Evolutionary conservation across 1,140 invertebrate species (phyloP).

Genomic region (Ladona fulva): DNA sequence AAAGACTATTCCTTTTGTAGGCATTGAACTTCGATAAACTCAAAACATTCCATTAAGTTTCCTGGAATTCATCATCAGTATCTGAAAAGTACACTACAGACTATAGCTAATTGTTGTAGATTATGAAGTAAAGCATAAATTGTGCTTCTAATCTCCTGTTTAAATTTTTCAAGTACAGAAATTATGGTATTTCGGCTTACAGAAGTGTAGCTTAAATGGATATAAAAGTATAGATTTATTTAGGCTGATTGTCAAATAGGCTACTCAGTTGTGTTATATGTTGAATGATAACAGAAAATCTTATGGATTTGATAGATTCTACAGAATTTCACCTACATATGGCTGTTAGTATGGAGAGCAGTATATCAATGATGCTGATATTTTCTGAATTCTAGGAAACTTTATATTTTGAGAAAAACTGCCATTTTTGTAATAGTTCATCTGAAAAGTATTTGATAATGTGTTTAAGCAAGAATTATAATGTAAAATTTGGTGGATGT

Average conservation of each 20-base stretch:
- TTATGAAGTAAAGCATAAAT: background rate
- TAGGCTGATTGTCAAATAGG: background rate
- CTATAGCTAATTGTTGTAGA: too few relatives aligned
- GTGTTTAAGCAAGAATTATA: background rate
- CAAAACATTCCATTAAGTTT: conserved; percentile 1
- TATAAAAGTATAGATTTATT: background rate
- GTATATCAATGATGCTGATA: background rate
- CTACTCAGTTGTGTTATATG: background rate
- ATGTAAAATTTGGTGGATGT: background rate
- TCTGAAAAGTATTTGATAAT: background rate
- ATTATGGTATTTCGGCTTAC: background rate
- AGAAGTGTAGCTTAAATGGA: background rate
- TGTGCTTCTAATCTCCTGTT: background rate
- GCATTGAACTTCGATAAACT: background rate
- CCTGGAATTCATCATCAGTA: background rate
- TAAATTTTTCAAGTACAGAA: too few relatives aligned
- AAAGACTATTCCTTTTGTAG: background rate
- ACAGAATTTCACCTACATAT: background rate
- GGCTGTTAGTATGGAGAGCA: background rate
- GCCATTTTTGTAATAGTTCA: background rate
- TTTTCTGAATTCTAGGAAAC: conserved; percentile 2
- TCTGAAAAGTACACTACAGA: too few relatives aligned
- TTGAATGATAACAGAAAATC: background rate
- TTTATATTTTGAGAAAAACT: background rate
- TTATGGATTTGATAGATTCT: too few relatives aligned